Base-by-base conservation (phyloP, 2,888 invertebrate genomes). In the Drosophila helvetica region DNA sequence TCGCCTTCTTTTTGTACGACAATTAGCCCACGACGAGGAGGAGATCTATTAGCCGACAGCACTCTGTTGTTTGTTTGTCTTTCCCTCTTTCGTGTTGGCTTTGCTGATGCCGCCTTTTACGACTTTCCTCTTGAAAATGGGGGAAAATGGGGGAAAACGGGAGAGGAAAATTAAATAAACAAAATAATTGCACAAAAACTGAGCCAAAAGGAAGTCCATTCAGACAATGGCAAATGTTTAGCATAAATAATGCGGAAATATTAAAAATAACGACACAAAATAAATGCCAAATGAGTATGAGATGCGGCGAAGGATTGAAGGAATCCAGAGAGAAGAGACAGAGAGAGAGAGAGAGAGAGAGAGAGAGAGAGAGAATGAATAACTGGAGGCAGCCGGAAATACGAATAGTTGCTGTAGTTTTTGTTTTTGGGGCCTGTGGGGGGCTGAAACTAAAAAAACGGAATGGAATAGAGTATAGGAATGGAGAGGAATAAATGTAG, bases 181-280 rank as follows among this genome's bases (percentile, higher is more conserved):
- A 51, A 17, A 50, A 33, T 9, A 17, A 17, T 33, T 51, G 9
- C 9, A 51, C 17, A 17, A n/a, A 9, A 18, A 51, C 25, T 19
- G 19, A 51, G 17, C 3, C 43, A n/a, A 52, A 65, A 50, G 30
- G 17, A 46, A 47, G 45, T 22, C 18, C 47, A 17, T 25, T 53
- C 27, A 22, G 17, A 18, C 25, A 33, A 33, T 52, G 58, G 50
- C 25, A 75, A 77, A 57, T 80, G 51, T 54, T 77, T 62, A 80
- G 64, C 84, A 78, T 83, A 78, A 83, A 73, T 83, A 51, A 22
- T 56, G 74, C 84, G 58, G 67, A 67, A 80, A 83, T 69, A 48
- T 69, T 51, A 43, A 52, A 60, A 71, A 71, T 46, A 57, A 65
- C 45, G 55, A 68, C 69, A 65, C 50, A 52, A 64, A 64, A 66